Evolutionary conservation across 2,113 vertebrate genomes (phyloP).

Genomic region (Atlantisia rogersi): DNA sequence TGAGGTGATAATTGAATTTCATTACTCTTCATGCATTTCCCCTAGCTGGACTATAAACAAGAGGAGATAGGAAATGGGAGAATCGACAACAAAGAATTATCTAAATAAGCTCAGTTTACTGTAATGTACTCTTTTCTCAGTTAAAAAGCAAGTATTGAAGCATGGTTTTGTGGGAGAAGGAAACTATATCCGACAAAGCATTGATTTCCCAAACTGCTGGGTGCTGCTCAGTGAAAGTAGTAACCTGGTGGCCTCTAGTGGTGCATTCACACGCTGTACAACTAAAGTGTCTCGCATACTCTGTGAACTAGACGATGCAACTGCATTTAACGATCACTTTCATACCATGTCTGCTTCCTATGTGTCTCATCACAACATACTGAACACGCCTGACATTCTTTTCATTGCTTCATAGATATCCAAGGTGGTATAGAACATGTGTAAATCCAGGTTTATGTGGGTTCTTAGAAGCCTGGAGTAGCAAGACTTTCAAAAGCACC

Average conservation of each 20-base stretch:
- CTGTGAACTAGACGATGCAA: background rate
- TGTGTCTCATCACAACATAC: background rate
- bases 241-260: conserved; percentile 58
- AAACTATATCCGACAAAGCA: background rate
- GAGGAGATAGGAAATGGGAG: background rate
- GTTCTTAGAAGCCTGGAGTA: background rate
- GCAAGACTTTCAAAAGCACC: background rate
- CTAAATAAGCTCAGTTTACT: background rate
- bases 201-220: background rate
- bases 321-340: background rate
- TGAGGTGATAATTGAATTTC: background rate
- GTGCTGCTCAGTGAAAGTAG: background rate
- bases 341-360: background rate
- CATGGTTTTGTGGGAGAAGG: background rate
- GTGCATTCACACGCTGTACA: background rate
- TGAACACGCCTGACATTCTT: background rate
- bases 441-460: background rate
- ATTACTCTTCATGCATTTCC: background rate
- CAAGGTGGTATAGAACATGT: background rate
- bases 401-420: background rate
- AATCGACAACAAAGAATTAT: background rate
- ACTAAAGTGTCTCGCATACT: background rate
- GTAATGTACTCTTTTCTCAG: background rate
- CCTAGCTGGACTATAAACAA: background rate
- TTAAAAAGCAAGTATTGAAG: background rate